A percentile compares a stretch with the other conserved stretches of the same genome.
These are phyloP conservation scores for Iphiclides podalirius DNA, from an alignment of 2,888 invertebrate genomes.

Conservation along the genomic window DNA sequence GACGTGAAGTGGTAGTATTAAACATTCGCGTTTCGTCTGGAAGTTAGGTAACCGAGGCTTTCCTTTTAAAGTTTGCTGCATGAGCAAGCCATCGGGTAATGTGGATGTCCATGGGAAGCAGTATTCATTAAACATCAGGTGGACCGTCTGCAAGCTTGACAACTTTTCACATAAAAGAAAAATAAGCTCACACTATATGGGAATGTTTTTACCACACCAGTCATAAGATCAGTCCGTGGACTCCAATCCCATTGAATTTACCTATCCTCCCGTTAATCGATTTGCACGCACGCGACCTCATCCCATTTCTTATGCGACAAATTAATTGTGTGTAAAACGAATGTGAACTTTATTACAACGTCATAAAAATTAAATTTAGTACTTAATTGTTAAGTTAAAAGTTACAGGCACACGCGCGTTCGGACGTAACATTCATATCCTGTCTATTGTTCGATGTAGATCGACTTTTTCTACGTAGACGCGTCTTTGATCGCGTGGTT, in stretches of 20 bases:
- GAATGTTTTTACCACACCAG: background rate
- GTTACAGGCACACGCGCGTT: conserved; percentile 44
- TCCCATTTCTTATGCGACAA: conserved; percentile 31
- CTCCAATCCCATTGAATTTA: conserved; percentile 40
- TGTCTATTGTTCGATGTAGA: conserved; percentile 54
- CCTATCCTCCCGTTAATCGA: conserved; percentile 56
- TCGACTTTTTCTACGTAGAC: conserved; percentile 40
- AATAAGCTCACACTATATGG: no score
- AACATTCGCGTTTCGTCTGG: no score
- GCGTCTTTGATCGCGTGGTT: conserved; percentile 37
- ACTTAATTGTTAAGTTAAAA: conserved; percentile 4
- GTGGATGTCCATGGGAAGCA: no score
- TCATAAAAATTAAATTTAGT: background rate
- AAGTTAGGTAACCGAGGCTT: no score
- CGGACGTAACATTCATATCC: conserved; percentile 57
- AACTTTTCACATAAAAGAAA: no score
- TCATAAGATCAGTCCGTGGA: conserved; percentile 44
- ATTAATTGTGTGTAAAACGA: conserved; percentile 11
- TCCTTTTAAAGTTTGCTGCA: no score
- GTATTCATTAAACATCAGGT: no score
- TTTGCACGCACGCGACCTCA: conserved; percentile 60
- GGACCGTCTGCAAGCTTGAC: no score
- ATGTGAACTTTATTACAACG: conserved; percentile 23
- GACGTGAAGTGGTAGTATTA: no score
- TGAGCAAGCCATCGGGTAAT: no score